phyloP scores from a whole-genome alignment of 2,888 invertebrate genomes.

The Drosophila acutilabella region DNA sequence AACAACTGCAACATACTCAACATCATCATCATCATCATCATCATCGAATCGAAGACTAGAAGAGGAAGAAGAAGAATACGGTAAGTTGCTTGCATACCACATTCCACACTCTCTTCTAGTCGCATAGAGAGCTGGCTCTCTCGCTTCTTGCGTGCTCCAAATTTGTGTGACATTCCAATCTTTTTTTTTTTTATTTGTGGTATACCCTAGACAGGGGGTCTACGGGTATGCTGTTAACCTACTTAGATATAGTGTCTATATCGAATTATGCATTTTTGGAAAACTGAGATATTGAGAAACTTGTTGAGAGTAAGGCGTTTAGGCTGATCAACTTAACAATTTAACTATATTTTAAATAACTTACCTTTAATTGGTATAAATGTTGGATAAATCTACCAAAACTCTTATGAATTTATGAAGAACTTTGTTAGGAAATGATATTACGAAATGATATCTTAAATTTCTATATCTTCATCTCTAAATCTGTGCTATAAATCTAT shows the following conservation, averaged over 20 bases:
- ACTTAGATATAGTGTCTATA: no score
- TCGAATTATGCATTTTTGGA: no score
- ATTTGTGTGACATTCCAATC: conserved; percentile 66
- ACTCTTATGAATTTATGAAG: no score
- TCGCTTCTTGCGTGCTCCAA: conserved; percentile 44
- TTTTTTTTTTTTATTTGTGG: neutral
- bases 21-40: conserved; percentile 16
- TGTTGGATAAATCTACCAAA: no score
- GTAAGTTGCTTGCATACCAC: conserved; percentile 56
- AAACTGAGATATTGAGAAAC: no score
- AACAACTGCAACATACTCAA: conserved; percentile 40
- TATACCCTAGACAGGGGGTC: conserved; percentile 3
- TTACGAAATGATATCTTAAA: neutral
- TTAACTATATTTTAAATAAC: no score
- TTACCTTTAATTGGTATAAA: no score
- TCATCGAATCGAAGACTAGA: conserved; percentile 14
- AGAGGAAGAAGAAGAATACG: conserved; percentile 20
- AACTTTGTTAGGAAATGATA: no score
- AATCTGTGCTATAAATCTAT: no score
- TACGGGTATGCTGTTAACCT: neutral
- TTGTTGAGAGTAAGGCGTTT: no score
- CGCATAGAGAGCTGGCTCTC: neutral
- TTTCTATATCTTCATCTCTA: neutral
- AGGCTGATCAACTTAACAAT: no score
- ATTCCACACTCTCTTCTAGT: conserved; percentile 45